These are phyloP conservation scores for Ibycter americanus DNA, from an alignment of 2,797 vertebrate genomes.

Conservation along the genomic window DNA sequence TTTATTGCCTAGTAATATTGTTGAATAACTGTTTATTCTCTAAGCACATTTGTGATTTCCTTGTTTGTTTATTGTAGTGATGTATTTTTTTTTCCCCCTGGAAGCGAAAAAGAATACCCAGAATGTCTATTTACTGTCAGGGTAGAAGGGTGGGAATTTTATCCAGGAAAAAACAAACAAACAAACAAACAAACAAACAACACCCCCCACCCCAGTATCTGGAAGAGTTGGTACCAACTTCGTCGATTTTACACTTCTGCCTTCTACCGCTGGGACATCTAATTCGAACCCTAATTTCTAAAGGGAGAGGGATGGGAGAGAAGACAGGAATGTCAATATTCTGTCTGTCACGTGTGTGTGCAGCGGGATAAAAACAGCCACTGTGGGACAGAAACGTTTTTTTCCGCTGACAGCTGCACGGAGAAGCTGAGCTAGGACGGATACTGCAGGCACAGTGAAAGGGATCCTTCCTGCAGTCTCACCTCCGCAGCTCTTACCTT, in stretches of 20 bases:
- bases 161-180: not conserved
- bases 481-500: not conserved
- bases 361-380: not conserved
- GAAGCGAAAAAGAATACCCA: not conserved
- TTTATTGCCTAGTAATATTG: not conserved
- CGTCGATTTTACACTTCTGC: not conserved
- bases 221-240: constrained; percentile 1
- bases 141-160: not conserved
- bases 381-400: not conserved
- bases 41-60: not conserved
- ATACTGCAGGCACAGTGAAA: not conserved
- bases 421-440: not conserved
- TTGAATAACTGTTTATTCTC: constrained; percentile 15
- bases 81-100: not conserved
- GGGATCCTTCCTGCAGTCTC: not conserved
- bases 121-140: not conserved
- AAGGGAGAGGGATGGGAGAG: not conserved
- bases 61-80: not conserved
- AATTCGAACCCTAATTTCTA: constrained; percentile 8
- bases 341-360: not conserved
- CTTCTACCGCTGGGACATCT: not conserved
- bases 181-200: not conserved
- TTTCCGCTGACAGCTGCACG: not conserved
- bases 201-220: not conserved
- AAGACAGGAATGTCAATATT: constrained; percentile 6